A percentile compares a stretch with the other conserved stretches of the same genome.
Evolutionary conservation across 2,113 vertebrate species (phyloP).

Genomic region (Andinoacara biseriatus): DNA sequence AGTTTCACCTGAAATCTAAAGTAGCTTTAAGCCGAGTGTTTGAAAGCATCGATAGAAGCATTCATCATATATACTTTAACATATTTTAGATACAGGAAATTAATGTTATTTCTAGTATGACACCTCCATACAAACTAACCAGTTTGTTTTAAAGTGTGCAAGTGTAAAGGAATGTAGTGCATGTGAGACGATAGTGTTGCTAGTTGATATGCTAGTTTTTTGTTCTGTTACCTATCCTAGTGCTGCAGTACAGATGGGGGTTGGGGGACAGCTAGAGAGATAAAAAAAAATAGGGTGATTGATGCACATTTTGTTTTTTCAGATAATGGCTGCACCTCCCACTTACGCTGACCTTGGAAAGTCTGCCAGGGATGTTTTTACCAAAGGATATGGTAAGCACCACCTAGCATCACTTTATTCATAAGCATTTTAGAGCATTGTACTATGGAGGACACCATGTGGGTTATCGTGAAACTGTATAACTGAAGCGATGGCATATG

Average conservation of each 20-base stretch:
- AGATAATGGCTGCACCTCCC: slow-evolving; percentile 95
- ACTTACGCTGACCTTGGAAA: slow-evolving; percentile 94
- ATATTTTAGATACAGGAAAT: not conserved
- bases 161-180: not conserved
- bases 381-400: slow-evolving; percentile 93
- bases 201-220: slow-evolving; percentile 15
- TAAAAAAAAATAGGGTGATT: not conserved
- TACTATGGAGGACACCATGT: not conserved
- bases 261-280: not conserved
- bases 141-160: not conserved
- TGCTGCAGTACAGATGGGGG: not conserved
- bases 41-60: not conserved
- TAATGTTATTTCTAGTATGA: not conserved
- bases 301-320: slow-evolving; percentile 5
- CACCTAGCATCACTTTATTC: not conserved
- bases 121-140: not conserved
- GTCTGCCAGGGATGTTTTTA: slow-evolving; percentile 94
- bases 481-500: not conserved
- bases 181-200: not conserved
- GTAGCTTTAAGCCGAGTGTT: not conserved
- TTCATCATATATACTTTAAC: too few relatives aligned
- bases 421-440: not conserved
- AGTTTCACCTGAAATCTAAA: not conserved
- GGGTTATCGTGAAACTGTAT: not conserved
- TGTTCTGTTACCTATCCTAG: not conserved